A percentile compares a stretch with the other conserved stretches of the same genome.
Conservation (phyloP, 2,888 invertebrate genomes). For the Drosophila recens region DNA sequence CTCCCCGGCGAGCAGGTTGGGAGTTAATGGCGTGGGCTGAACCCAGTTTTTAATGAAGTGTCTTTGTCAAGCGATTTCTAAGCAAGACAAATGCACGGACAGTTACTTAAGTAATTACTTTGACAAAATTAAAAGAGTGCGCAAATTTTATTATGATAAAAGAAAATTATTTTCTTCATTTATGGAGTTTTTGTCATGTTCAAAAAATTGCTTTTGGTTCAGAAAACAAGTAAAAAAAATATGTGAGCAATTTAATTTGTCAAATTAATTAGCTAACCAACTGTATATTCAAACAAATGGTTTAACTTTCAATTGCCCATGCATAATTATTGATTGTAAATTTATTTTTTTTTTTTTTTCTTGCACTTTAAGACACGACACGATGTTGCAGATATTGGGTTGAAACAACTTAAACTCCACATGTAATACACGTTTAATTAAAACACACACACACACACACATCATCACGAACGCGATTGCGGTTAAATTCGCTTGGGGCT, state of each 20-base stretch:
- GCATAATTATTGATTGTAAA: slow-evolving; percentile 38
- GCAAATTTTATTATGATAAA: too few relatives aligned
- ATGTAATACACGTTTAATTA: slow-evolving; percentile 19
- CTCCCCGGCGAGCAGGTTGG: slow-evolving; percentile 7
- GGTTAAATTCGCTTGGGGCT: slow-evolving; percentile 12
- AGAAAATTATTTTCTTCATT: neutral
- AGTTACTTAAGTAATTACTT: neutral
- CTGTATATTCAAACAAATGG: neutral
- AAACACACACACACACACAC: slow-evolving; percentile 8
- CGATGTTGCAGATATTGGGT: slow-evolving; percentile 7
- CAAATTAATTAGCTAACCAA: neutral
- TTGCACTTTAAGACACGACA: slow-evolving; percentile 11
- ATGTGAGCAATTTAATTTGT: neutral
- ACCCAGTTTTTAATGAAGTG: slow-evolving; percentile 33
- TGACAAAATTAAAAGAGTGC: neutral
- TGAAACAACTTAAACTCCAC: neutral
- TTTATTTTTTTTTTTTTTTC: neutral
- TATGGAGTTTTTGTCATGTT: too few relatives aligned
- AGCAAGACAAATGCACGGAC: neutral
- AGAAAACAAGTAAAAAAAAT: too few relatives aligned
- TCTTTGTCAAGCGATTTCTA: slow-evolving; percentile 15
- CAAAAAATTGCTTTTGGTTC: too few relatives aligned
- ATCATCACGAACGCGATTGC: neutral
- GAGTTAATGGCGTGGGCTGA: slow-evolving; percentile 16
- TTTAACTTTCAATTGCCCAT: slow-evolving; percentile 26